Conservation (phyloP, 2,888 invertebrate species). For the Ochropleura plecta region DNA sequence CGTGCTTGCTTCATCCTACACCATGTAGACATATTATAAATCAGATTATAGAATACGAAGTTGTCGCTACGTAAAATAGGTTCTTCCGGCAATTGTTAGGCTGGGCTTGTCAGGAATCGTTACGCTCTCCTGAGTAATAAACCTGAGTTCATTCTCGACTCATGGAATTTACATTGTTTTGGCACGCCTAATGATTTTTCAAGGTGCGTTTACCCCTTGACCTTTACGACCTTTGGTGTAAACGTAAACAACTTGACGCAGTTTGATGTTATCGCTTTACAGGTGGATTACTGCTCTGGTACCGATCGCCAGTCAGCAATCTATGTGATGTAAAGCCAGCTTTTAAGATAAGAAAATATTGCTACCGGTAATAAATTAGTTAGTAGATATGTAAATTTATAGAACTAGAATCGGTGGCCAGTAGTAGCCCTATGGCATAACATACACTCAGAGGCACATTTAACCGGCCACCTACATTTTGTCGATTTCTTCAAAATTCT, state of each 20-base stretch:
- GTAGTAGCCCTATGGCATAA: constrained; percentile 12
- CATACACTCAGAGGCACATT: too few relatives aligned
- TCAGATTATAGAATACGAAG: not conserved
- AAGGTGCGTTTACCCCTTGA: constrained; percentile 34
- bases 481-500: too few relatives aligned
- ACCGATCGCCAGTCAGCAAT: constrained; percentile 33
- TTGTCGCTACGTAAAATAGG: not conserved
- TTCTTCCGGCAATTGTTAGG: constrained; percentile 29
- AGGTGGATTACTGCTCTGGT: constrained; percentile 40
- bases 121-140: constrained; percentile 15
- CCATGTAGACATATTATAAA: constrained; percentile 21
- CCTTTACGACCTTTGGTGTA: constrained; percentile 23
- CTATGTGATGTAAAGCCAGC: constrained; percentile 38
- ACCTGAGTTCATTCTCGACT: not conserved
- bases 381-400: constrained; percentile 31
- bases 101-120: constrained; percentile 28
- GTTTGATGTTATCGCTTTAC: constrained; percentile 49
- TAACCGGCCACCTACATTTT: too few relatives aligned
- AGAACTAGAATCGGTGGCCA: constrained; percentile 22
- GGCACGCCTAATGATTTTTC: constrained; percentile 19
- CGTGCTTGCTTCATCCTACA: constrained; percentile 21
- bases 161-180: constrained; percentile 25
- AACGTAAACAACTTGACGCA: constrained; percentile 51
- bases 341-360: constrained; percentile 46
- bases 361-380: constrained; percentile 30